Conservation (phyloP, 2,113 vertebrate genomes). For the Syngnathus scovelli region DNA sequence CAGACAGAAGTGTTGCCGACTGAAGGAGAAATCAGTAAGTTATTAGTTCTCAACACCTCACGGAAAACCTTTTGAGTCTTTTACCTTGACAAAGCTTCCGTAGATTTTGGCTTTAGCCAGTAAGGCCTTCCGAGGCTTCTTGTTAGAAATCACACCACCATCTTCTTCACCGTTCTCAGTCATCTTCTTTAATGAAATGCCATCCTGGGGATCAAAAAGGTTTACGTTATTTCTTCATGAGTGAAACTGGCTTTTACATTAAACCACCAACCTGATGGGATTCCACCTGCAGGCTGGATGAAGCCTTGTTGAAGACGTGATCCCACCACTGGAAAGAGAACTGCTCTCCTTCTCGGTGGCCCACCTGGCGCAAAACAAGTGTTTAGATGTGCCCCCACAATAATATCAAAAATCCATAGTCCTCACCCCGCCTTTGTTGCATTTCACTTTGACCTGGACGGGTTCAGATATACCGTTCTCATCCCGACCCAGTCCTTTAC, state of each 20-base stretch:
- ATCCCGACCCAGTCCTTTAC: conserved; percentile 81
- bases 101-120: conserved; percentile 70
- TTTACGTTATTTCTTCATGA: neutral
- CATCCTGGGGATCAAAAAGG: conserved; percentile 65
- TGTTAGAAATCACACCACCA: conserved; percentile 61
- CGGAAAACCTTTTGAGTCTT: neutral
- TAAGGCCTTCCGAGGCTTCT: conserved; percentile 66
- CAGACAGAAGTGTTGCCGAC: conserved; percentile 77
- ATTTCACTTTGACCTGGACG: conserved; percentile 86
- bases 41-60: neutral
- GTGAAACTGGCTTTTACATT: neutral
- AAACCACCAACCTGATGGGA: conserved; percentile 64
- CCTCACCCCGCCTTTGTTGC: conserved; percentile 83
- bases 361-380: conserved; percentile 68
- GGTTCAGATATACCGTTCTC: conserved; percentile 83
- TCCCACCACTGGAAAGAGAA: conserved; percentile 97
- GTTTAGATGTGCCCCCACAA: neutral
- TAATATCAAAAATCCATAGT: neutral
- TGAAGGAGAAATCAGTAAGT: conserved; percentile 30
- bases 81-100: conserved; percentile 87
- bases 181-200: conserved; percentile 70
- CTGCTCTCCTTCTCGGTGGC: conserved; percentile 81
- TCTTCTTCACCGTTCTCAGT: conserved; percentile 39
- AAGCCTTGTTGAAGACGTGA: conserved; percentile 87
- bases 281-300: conserved; percentile 80